Evolutionary conservation across 2,113 vertebrate species (phyloP).

Genomic region (Leptobrachium ailaonicum): DNA sequence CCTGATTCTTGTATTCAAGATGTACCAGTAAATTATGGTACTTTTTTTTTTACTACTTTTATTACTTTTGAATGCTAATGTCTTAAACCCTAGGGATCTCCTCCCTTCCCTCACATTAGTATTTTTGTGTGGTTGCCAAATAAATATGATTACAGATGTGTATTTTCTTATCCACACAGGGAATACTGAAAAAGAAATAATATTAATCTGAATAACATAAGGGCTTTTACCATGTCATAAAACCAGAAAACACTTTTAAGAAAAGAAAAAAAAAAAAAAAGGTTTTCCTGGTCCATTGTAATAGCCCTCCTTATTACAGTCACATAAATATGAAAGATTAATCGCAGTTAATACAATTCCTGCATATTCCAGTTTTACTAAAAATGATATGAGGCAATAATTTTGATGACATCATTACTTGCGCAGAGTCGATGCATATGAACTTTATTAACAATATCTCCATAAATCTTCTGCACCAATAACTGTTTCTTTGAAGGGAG

Average conservation of each 20-base stretch:
- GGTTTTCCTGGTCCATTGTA: conserved; percentile 19
- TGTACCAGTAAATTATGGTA: not conserved
- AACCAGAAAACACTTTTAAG: conserved; percentile 22
- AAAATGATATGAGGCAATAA: conserved; percentile 44
- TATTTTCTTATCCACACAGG: conserved; percentile 40
- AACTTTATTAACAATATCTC: conserved; percentile 15
- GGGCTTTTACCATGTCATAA: conserved; percentile 29
- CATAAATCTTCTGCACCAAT: conserved; percentile 24
- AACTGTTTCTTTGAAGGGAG: conserved; percentile 16
- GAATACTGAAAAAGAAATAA: conserved; percentile 36
- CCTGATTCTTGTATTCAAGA: conserved; percentile 22
- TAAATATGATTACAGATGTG: conserved; percentile 46
- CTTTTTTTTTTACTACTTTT: conserved; percentile 38
- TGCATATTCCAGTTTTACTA: conserved; percentile 38
- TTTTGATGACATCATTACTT: conserved; percentile 41
- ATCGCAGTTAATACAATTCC: conserved; percentile 36
- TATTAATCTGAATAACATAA: conserved; percentile 30
- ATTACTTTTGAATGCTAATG: conserved; percentile 43
- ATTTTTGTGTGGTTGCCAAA: conserved; percentile 26
- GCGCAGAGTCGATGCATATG: conserved; percentile 20
- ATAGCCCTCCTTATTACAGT: conserved; percentile 24
- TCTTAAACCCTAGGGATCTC: conserved; percentile 10
- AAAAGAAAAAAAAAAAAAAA: conserved; percentile 5
- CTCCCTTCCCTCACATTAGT: conserved; percentile 38
- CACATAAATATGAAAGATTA: conserved; percentile 46